Conservation (phyloP, 1,140 invertebrate genomes). For the Carposina sasakii region DNA sequence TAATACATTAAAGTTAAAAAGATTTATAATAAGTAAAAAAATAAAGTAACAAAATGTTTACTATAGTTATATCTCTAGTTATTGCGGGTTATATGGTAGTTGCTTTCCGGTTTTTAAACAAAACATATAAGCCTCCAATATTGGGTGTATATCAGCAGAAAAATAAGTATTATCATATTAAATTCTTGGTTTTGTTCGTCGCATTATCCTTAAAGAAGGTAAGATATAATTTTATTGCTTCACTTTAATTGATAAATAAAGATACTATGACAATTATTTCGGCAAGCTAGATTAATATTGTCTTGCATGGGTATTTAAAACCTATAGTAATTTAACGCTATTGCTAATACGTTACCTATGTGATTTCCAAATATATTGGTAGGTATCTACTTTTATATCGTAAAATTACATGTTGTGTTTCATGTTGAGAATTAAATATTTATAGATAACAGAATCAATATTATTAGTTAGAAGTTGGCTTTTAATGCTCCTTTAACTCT, state of each 20-base stretch:
- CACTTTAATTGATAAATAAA: too few species aligned
- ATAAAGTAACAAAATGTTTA: slow-evolving; percentile 19
- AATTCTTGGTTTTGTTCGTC: slow-evolving; percentile 65
- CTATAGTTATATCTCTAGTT: slow-evolving; percentile 22
- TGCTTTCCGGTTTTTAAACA: slow-evolving; percentile 47
- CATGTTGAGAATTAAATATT: background rate
- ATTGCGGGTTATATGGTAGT: slow-evolving; percentile 37
- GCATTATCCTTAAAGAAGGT: slow-evolving; percentile 54
- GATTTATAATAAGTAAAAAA: too few species aligned
- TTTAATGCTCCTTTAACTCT: background rate
- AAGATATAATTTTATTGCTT: slow-evolving; percentile 19
- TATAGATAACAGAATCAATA: background rate
- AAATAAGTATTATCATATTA: slow-evolving; percentile 66
- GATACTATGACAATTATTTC: too few species aligned
- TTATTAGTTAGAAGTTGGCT: background rate
- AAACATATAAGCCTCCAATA: slow-evolving; percentile 52
- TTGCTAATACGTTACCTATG: background rate
- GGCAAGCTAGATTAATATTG: too few species aligned
- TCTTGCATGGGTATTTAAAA: background rate
- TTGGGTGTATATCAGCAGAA: slow-evolving; percentile 70
- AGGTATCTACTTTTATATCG: background rate
- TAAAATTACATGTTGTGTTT: background rate
- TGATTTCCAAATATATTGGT: background rate
- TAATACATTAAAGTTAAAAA: too few species aligned
- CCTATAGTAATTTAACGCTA: background rate